Conservation (phyloP, 1,140 invertebrate genomes). For the Tachypleus tridentatus region DNA sequence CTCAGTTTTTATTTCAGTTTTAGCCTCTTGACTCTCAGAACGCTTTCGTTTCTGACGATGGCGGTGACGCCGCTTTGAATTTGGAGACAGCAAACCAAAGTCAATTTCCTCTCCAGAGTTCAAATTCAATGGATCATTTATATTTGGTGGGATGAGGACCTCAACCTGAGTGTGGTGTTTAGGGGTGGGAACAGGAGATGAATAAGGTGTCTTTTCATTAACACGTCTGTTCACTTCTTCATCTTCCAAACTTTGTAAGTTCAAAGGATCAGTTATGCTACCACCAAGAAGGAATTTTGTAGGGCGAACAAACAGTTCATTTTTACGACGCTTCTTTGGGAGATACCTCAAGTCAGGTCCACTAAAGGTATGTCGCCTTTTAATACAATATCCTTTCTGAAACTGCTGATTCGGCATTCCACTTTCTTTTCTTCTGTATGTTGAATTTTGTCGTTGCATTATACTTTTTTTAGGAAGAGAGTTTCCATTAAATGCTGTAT, state of each 20-base stretch:
- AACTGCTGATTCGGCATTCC: background rate
- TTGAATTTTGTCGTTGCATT: background rate
- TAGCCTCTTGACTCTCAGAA: background rate
- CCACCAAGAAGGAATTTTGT: constrained; percentile 90
- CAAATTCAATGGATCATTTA: constrained; percentile 78
- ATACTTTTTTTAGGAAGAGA: background rate
- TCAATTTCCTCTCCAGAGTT: constrained; percentile 60
- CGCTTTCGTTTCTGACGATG: constrained; percentile 1
- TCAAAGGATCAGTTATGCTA: constrained; percentile 87
- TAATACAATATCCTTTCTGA: background rate
- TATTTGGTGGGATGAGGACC: constrained; percentile 84
- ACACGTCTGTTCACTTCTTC: constrained; percentile 63
- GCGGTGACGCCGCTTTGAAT: constrained; percentile 6
- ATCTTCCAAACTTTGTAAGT: constrained; percentile 81
- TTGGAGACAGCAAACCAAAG: constrained; percentile 50
- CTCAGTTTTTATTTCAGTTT: background rate
- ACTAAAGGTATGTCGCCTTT: constrained; percentile 3
- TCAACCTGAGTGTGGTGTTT: constrained; percentile 68
- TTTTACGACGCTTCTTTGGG: constrained; percentile 19
- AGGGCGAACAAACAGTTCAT: constrained; percentile 49
- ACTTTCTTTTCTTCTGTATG: background rate
- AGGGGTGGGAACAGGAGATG: constrained; percentile 75
- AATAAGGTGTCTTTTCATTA: constrained; percentile 75
- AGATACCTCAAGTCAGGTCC: background rate
- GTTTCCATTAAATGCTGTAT: background rate